Base-by-base conservation (phyloP, 2,888 invertebrate genomes). In the Brassicogethes aeneus region DNA sequence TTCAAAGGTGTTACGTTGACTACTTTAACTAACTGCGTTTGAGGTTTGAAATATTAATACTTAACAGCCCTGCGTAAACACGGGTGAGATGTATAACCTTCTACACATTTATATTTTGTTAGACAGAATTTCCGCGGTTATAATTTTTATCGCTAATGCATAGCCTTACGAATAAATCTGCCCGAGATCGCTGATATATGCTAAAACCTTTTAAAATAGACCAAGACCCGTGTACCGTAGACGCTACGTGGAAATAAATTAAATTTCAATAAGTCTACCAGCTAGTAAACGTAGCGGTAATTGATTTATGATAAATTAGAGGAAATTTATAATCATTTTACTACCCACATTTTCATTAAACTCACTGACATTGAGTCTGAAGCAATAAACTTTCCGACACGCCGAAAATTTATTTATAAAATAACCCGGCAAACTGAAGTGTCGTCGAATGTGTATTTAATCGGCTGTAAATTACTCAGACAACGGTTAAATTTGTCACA, bases 221-320 rank as follows among this genome's bases (percentile, higher is more conserved):
- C n/a, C n/a, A n/a, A n/a, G n/a, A n/a, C 5, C 23, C 23, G 5
- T 5, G 23, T 23, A 7, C 23, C 23, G 5, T 5, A 5, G 23
- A 23, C 23, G 23, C 5, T 23, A 23, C n/a, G n/a, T n/a, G 23
- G 5, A 5, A 23, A 23, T 23, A 23, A 23, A 23, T 23, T 23
- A 7, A 23, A 23, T 23, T 23, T 23, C 23, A 23, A 23, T 23
- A 23, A 23, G 23, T 23, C 23, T 23, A 7, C 23, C 23, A 5
- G 23, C 23, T 10, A 23, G 23, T 41, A 46, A 49, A 51, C 43
- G 53, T 49, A 51, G 43, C 52, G 53, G 50, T 53, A 54, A 53
- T 45, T 54, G 55, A 55, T 51, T 51, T 55, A 55, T 49, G 52
- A 48, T 55, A 50, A 55, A 55, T 55, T 55, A 55, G 50, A 42